Evolutionary conservation across 2,113 vertebrate genomes (phyloP), one percentile per base, ranked within the genome.

Genomic region (Myrmecophaga tridactyla): DNA sequence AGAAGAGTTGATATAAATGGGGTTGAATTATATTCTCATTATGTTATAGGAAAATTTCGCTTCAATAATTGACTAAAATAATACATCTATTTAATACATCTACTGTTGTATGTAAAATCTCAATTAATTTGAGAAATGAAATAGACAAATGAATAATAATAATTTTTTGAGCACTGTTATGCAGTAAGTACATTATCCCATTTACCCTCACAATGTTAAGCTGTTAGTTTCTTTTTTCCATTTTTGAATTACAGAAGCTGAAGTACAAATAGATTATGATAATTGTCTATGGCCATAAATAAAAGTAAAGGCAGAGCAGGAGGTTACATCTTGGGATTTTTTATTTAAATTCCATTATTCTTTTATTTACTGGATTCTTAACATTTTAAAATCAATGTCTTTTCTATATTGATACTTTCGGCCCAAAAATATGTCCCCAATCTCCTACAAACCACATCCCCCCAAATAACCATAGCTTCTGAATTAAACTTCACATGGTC

Each of bases 81-180:
- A 84, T 65, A 23, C 48, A 73, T 86, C 3, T 83, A 12, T 5
- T 92, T 85, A 95, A 65, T 77, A 31, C 21, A 21, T 72, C 85
- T 82, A 51, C 63, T 84, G 6, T 78, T 86, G 6, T 90, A 43
- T 58, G 11, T 60, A 72, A 82, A 81, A 76, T 23, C 7, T 23
- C 51, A 82, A 29, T 56, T 29, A 53, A 53, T 63, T 73, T 67
- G n/a, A 90, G 76, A 87, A 86, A 80, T 92, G 34, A 84, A 94
- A n/a, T n/a, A n/a, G n/a, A n/a, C n/a, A n/a, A n/a, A n/a, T n/a
- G n/a, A n/a, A n/a, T n/a, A n/a, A n/a, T n/a, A n/a, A 51, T 85
- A 81, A 86, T 43, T 94, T 83, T 62, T 39, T 84, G 75, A 89
- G 36, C 48, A 51, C 23, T 63, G 5, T 53, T 89, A 65, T 17